These are phyloP conservation scores for Rousettus madagascariensis DNA, from an alignment of 2,797 vertebrate genomes.

Conservation along the genomic window DNA sequence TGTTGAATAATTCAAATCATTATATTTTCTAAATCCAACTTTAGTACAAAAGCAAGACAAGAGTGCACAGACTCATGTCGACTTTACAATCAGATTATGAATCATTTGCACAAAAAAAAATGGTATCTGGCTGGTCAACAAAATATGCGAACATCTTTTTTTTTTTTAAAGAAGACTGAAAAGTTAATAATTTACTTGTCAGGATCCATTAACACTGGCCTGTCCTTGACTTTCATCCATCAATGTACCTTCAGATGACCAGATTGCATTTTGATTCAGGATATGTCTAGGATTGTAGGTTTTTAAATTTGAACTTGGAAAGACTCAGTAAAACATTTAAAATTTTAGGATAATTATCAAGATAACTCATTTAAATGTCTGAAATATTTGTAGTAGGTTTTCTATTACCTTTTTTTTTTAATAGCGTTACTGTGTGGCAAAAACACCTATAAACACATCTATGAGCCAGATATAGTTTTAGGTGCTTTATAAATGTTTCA, in stretches of 20 bases:
- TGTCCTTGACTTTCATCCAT: neutral
- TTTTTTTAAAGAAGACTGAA: neutral
- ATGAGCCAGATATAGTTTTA: neutral
- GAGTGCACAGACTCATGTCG: neutral
- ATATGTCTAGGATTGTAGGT: neutral
- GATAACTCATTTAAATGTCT: neutral
- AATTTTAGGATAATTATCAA: neutral
- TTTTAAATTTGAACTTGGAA: neutral
- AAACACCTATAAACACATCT: neutral
- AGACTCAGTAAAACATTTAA: neutral
- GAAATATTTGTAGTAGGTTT: neutral
- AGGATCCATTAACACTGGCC: neutral
- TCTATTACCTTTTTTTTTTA: neutral
- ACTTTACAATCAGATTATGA: neutral
- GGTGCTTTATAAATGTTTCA: neutral
- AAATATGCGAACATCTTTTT: neutral
- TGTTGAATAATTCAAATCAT: conserved; percentile 34
- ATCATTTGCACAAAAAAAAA: neutral
- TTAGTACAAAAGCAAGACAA: neutral
- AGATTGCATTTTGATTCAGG: neutral
- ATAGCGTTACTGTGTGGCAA: neutral
- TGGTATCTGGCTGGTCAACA: neutral
- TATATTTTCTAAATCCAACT: conserved; percentile 32
- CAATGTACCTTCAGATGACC: neutral
- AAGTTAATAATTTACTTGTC: neutral